Base-by-base conservation (phyloP, 2,797 vertebrate species). In the Gymnothorax javanicus region DNA sequence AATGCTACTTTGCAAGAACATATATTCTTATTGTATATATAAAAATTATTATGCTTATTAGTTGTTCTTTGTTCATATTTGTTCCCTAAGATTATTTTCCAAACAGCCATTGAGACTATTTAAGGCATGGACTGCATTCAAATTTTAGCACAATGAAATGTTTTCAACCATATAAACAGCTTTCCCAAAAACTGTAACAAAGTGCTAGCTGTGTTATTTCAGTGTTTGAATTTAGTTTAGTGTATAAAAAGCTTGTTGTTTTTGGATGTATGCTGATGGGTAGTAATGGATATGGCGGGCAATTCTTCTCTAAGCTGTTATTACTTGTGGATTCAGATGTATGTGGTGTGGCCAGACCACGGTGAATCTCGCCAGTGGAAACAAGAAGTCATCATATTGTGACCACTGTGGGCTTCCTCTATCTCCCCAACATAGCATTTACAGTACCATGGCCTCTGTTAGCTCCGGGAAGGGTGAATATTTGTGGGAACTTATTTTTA, bases 381-480 rank as follows among this genome's bases (percentile, higher is more conserved):
- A 88, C 86, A 90, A 91, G 2, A 69, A 92, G 79, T 94, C 93
- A 93, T 92, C 90, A 91, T 89, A 93, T 87, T 89, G 85, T 88
- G 91, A 92, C 90, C 86, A 75, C 88, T 89, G 87, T 90, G 89
- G 93, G 85, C 86, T 90, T 89, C 84, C 88, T 83, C 84, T 91
- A 84, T 87, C 79, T 85, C 91, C 91, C 87, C 90, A 91, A 89
- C 90, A 89, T 90, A 88, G 90, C 87, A 91, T 90, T 93, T 90
- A 92, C 84, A 54, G 82, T 89, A 93, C 93, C 91, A 87, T 85
- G 86, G 88, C 86, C 90, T 85, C 87, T 91, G 89, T 87, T 89
- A 87, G 87, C 89, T 62, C 86, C 23, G 86, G 89, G 85, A 91
- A 86, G 87, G 91, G 91, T 89, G 91, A 92, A 94, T 95, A 92